These are phyloP conservation scores for Pagetopsis macropterus DNA, from an alignment of 2,797 vertebrate genomes.

Conservation along the genomic window DNA sequence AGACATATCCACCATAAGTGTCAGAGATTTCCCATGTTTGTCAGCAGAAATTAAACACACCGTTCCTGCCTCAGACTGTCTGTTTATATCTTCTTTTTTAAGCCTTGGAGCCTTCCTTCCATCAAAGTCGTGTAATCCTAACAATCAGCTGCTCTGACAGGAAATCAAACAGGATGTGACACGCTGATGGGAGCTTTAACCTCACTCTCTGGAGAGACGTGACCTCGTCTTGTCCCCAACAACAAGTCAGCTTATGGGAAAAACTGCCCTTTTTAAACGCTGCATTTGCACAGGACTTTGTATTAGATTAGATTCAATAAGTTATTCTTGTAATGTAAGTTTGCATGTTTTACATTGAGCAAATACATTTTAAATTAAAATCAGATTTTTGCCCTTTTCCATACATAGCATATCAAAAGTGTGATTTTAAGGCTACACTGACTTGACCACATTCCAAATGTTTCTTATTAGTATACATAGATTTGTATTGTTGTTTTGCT, in stretches of 20 bases:
- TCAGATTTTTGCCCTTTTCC: neutral
- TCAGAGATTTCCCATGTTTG: constrained; percentile 21
- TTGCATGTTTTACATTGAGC: neutral
- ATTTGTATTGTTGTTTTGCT: neutral
- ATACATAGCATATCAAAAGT: too few species aligned
- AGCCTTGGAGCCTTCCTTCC: constrained; percentile 9
- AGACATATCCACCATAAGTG: constrained; percentile 17
- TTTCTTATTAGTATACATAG: neutral
- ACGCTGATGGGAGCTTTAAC: constrained; percentile 35
- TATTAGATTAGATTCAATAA: too few species aligned
- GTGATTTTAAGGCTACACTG: too few species aligned
- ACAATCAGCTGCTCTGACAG: constrained; percentile 52
- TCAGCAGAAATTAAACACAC: constrained; percentile 26
- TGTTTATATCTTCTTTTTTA: constrained; percentile 13
- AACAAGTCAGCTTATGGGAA: neutral
- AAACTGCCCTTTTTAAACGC: neutral
- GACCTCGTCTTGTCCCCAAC: constrained; percentile 28
- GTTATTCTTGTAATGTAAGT: neutral
- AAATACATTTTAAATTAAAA: neutral
- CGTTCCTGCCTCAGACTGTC: neutral
- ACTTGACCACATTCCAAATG: neutral
- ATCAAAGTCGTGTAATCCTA: constrained; percentile 32
- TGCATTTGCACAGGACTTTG: neutral
- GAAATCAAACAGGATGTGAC: constrained; percentile 63
- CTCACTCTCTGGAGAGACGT: constrained; percentile 29